A percentile compares a stretch with the other conserved stretches of the same genome.
phyloP scores from a whole-genome alignment of 2,113 vertebrate species.

The Myotis brandtii region DNA sequence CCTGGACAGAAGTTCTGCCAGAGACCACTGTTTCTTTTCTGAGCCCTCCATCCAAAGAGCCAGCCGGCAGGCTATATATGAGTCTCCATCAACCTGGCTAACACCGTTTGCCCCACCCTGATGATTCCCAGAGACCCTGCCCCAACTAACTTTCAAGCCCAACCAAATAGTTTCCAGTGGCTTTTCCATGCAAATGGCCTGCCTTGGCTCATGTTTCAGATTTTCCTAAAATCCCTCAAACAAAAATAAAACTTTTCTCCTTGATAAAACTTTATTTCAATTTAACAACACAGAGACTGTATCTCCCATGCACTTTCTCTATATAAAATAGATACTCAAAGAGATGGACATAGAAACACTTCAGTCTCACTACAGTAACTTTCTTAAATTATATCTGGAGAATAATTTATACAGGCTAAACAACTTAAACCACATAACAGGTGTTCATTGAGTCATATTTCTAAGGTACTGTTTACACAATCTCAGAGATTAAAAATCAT shows the following conservation, averaged over 20 bases:
- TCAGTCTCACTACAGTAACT: background rate
- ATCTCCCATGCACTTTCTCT: background rate
- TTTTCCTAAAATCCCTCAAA: background rate
- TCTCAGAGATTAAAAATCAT: background rate
- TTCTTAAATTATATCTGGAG: background rate
- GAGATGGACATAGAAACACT: background rate
- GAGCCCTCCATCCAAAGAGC: background rate
- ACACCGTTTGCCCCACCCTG: background rate
- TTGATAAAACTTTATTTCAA: background rate
- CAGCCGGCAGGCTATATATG: background rate
- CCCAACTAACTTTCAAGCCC: no score
- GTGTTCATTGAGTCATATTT: background rate
- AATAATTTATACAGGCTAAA: background rate
- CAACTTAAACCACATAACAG: background rate
- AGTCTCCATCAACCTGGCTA: background rate
- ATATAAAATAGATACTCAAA: background rate
- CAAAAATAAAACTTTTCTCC: background rate
- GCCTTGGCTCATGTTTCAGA: background rate
- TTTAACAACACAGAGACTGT: background rate
- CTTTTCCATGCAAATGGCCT: background rate
- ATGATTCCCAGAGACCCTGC: background rate
- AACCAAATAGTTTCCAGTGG: no score
- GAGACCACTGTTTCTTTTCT: background rate
- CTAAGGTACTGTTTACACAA: background rate
- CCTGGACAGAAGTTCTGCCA: background rate